These are phyloP conservation scores for Drosophila setifemur DNA, from an alignment of 1,140 invertebrate species.

Conservation along the genomic window DNA sequence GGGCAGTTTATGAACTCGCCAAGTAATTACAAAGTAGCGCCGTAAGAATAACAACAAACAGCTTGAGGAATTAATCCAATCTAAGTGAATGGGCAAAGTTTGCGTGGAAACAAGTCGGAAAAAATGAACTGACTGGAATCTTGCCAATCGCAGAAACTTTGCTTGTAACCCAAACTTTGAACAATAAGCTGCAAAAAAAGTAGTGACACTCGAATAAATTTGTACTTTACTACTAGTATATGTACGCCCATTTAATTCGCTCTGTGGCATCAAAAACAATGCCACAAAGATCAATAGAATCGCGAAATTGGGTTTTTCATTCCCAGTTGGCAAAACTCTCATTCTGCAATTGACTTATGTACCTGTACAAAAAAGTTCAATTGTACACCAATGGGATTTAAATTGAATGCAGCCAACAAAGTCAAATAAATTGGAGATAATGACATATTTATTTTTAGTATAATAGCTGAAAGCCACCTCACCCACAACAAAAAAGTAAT, in stretches of 20 bases:
- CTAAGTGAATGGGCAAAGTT: slow-evolving; percentile 59
- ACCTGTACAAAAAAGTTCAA: not conserved
- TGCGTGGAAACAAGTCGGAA: slow-evolving; percentile 10
- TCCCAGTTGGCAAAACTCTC: not conserved
- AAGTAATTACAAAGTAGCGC: slow-evolving; percentile 60
- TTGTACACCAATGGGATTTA: not conserved
- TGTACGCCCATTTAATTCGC: not conserved
- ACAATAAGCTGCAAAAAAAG: slow-evolving; percentile 17
- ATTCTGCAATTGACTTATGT: slow-evolving; percentile 1
- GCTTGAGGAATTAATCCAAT: slow-evolving; percentile 43
- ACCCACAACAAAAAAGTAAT: too few relatives aligned
- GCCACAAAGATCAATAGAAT: not conserved
- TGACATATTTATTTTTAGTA: not conserved
- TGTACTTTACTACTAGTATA: not conserved
- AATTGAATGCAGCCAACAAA: not conserved
- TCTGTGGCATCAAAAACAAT: not conserved
- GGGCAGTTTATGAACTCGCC: slow-evolving; percentile 49
- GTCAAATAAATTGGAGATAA: not conserved
- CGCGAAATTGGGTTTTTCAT: not conserved
- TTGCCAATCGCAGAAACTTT: slow-evolving; percentile 8
- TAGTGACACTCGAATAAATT: not conserved
- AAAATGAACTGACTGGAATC: slow-evolving; percentile 7
- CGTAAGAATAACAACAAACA: slow-evolving; percentile 22
- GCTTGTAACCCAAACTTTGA: slow-evolving; percentile 1
- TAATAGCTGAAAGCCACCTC: too few relatives aligned